Conservation (phyloP, 2,888 invertebrate species). For the Conomelus anceps region DNA sequence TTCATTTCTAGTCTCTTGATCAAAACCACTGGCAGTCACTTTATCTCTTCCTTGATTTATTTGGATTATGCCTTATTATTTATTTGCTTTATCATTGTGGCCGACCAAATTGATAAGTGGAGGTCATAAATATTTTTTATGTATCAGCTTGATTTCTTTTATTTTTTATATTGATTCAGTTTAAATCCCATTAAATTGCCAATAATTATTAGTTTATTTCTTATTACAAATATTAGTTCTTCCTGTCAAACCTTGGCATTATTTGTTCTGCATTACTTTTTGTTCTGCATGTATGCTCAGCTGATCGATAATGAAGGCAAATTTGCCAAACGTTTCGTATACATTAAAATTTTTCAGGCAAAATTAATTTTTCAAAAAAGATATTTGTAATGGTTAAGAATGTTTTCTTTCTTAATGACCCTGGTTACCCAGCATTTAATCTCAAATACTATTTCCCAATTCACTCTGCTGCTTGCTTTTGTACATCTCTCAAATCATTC, state of each 20-base stretch:
- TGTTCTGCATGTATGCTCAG: neutral
- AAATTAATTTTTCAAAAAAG: neutral
- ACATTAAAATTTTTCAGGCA: neutral
- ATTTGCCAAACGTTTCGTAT: neutral
- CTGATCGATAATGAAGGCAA: neutral
- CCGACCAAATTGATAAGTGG: too few species aligned
- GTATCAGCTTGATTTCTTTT: too few species aligned
- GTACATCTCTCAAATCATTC: neutral
- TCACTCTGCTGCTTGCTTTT: constrained; percentile 8
- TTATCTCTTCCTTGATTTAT: too few species aligned
- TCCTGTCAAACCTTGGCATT: neutral
- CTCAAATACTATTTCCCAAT: neutral
- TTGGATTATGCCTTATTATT: too few species aligned
- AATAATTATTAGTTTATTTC: neutral
- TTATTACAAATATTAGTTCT: neutral
- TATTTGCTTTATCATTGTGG: too few species aligned
- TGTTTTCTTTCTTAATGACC: neutral
- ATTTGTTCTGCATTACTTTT: neutral
- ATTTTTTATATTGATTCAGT: too few species aligned
- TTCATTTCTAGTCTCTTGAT: too few species aligned
- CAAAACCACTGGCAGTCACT: too few species aligned
- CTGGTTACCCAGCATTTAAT: neutral
- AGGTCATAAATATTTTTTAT: too few species aligned
- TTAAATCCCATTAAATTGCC: too few species aligned
- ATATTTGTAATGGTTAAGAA: too few species aligned